These are phyloP conservation scores for Eurytoma californica DNA, from an alignment of 2,888 invertebrate species.

Conservation along the genomic window DNA sequence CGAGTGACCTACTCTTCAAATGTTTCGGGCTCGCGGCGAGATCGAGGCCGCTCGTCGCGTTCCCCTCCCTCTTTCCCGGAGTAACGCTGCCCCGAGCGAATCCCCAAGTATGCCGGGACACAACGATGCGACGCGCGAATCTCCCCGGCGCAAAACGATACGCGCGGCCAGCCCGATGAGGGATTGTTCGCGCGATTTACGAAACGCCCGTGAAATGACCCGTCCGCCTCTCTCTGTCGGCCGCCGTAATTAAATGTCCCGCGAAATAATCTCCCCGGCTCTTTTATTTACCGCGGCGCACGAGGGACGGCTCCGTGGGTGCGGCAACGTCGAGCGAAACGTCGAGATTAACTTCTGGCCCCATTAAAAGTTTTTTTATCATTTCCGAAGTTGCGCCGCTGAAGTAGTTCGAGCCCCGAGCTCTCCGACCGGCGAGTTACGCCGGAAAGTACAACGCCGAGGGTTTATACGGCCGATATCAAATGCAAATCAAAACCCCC, in stretches of 20 bases:
- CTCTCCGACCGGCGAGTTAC: slow-evolving; percentile 5
- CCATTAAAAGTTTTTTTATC: slow-evolving; percentile 27
- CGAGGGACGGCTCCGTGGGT: no score
- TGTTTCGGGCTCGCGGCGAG: slow-evolving; percentile 7
- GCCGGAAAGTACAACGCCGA: slow-evolving; percentile 5
- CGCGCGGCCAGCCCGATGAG: no score
- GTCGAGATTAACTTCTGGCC: not conserved
- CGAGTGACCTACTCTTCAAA: slow-evolving; percentile 28
- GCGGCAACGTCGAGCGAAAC: no score
- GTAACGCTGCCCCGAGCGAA: no score
- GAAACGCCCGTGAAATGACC: no score
- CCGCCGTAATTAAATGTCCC: no score
- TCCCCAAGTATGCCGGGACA: no score
- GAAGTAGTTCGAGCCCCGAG: slow-evolving; percentile 17
- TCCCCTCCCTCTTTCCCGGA: not conserved
- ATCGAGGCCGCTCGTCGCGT: not conserved
- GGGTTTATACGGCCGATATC: slow-evolving; percentile 28
- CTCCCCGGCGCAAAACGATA: not conserved
- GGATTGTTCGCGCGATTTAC: no score
- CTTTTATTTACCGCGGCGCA: no score
- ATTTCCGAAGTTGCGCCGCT: slow-evolving; percentile 1
- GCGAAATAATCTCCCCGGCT: no score
- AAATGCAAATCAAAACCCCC: slow-evolving; percentile 27
- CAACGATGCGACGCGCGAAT: not conserved
- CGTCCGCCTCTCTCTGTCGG: no score